These are phyloP conservation scores for Calameuta idolon DNA, from an alignment of 2,888 invertebrate genomes.

Conservation along the genomic window DNA sequence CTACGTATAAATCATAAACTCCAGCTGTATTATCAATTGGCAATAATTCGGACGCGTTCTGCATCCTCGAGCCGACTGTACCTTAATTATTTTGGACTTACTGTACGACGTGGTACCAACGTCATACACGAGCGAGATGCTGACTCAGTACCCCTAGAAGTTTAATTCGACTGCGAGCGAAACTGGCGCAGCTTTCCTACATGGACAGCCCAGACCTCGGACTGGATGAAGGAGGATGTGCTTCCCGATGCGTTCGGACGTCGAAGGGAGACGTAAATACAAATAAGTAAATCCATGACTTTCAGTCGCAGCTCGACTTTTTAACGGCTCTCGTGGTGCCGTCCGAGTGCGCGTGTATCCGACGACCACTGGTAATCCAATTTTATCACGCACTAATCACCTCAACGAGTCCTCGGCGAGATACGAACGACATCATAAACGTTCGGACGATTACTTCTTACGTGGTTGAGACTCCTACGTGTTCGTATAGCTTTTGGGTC, in stretches of 20 bases:
- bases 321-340: not conserved
- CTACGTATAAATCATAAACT: not conserved
- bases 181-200: not conserved
- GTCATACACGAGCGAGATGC: not conserved
- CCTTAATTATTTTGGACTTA: conserved; percentile 8
- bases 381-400: conserved; percentile 45
- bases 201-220: not conserved
- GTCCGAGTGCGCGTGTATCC: not conserved
- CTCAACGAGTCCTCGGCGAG: conserved; percentile 27
- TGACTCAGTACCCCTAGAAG: not conserved
- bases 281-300: not conserved
- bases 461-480: not conserved
- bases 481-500: not conserved
- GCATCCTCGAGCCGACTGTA: not conserved
- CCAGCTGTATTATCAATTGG: not conserved
- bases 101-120: conserved; percentile 13
- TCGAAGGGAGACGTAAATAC: not conserved
- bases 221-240: not conserved
- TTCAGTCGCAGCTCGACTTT: not conserved
- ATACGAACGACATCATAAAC: conserved; percentile 30
- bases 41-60: not conserved
- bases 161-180: not conserved
- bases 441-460: conserved; percentile 23
- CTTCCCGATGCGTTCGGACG: not conserved
- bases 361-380: conserved; percentile 35